These are phyloP conservation scores for Vannuccia rotundouncinata DNA, from an alignment of 2,888 invertebrate species.

Conservation along the genomic window DNA sequence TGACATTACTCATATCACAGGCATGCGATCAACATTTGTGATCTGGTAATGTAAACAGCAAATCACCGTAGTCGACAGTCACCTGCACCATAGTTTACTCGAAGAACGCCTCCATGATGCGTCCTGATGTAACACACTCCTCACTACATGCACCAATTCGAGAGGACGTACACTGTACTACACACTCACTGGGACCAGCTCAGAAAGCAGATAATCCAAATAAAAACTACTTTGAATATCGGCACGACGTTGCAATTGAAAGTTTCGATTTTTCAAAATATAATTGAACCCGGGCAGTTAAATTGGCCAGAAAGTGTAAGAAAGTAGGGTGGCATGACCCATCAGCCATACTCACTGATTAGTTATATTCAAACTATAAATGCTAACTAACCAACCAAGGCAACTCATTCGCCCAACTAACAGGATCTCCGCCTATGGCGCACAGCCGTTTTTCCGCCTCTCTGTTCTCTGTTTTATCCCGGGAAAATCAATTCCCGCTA, in stretches of 20 bases:
- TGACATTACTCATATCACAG: conserved; percentile 28
- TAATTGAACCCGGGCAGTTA: too few species aligned
- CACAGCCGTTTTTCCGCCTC: not conserved
- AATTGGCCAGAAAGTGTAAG: too few species aligned
- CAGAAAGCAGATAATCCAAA: too few species aligned
- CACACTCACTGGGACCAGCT: too few species aligned
- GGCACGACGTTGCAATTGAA: too few species aligned
- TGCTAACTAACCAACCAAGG: not conserved
- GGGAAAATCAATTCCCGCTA: not conserved
- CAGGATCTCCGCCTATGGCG: conserved; percentile 12
- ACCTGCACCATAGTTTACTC: too few species aligned
- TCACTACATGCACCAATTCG: too few species aligned
- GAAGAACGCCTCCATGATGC: too few species aligned
- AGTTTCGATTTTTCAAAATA: too few species aligned
- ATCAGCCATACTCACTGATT: not conserved
- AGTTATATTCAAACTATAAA: not conserved
- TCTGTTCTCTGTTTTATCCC: not conserved
- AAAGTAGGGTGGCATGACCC: not conserved
- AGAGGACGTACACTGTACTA: too few species aligned
- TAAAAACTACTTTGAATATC: too few species aligned
- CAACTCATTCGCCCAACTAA: conserved; percentile 14
- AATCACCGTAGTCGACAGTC: not conserved
- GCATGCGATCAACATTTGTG: conserved; percentile 5
- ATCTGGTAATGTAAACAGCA: not conserved
- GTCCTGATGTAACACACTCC: not conserved